Base-by-base conservation (phyloP, 2,888 invertebrate genomes). In the Psylliodes chrysocephalus region DNA sequence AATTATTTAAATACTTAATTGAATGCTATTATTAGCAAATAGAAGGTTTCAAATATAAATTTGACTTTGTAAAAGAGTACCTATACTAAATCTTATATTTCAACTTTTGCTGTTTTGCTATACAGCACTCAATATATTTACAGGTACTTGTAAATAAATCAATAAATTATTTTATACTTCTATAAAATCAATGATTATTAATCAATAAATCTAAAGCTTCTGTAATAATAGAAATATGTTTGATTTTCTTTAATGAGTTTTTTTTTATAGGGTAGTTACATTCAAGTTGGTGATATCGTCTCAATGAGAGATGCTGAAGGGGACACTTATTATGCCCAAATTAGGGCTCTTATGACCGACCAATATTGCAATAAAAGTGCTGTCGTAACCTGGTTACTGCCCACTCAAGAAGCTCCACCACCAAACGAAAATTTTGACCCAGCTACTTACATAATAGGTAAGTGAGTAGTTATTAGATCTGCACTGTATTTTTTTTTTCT, bases 321-420 rank as follows among this genome's bases (percentile, higher is more conserved):
- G 54, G 90, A 89, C 66, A 87, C 89, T 19, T 97, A 90, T 83
- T 97, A 95, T 77, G 96, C 95, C 4, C 96, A 96, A 84, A 89
- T 96, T 59, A 86, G 93, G 56, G 96, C 95, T 0, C 88, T 97
- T 56, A 84, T 96, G 63, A 92, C 94, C 0, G 96, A 97, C 80
- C 94, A 95, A 79, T 96, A 94, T 81, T 94, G 95, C 74, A 93
- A 95, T 79, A 96, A 96, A 82, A 95, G 95, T 80, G 96, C 95
- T 0, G 93, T 92, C 1, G 84, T 96, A 10, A 94, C 95, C 0
- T 97, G 96, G 96, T 85, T 97, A 0, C 84, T 97, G 56, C 96
- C 96, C 0, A 95, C 95, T 0, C 88, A 88, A 68, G 88, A 89
- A 17, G 92, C 93, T 75, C 92, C 92, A 2, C 88, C 91, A 7